Percentiles rank a stretch among this genome's conserved stretches.
These are phyloP conservation scores for Ptychoptera contaminata DNA, from an alignment of 2,888 invertebrate species.

Conservation along the genomic window DNA sequence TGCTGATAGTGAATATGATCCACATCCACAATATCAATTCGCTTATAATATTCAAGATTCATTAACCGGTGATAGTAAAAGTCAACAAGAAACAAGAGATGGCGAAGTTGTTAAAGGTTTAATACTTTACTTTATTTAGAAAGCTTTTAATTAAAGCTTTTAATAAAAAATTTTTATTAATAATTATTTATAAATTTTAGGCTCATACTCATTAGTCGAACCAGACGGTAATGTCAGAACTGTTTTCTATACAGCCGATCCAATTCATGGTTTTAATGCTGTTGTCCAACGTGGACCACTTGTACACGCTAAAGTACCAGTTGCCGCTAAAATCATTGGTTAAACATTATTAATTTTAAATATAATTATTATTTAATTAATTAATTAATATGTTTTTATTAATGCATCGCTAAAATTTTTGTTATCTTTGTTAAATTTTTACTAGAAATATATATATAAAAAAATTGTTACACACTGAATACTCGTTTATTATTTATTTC, in stretches of 20 bases:
- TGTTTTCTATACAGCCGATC: conserved; percentile 34
- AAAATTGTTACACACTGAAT: too few relatives aligned
- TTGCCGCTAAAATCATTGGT: conserved; percentile 13
- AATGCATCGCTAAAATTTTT: too few relatives aligned
- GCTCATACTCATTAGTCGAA: conserved; percentile 33
- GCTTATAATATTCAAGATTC: conserved; percentile 34
- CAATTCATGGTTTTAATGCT: conserved; percentile 34
- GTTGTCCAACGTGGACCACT: conserved; percentile 31
- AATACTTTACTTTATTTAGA: too few relatives aligned
- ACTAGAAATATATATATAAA: too few relatives aligned
- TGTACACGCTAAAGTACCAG: conserved; percentile 19
- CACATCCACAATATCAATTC: conserved; percentile 32
- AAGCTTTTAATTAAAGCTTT: too few relatives aligned
- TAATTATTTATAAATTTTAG: conserved; percentile 12
- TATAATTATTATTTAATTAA: too few relatives aligned
- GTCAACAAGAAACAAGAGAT: conserved; percentile 32
- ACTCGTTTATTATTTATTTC: too few relatives aligned
- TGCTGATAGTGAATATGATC: conserved; percentile 29
- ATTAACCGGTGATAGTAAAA: conserved; percentile 34
- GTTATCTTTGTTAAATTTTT: too few relatives aligned
- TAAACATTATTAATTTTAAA: conserved; percentile 1
- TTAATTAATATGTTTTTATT: too few relatives aligned
- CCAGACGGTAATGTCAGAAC: conserved; percentile 33
- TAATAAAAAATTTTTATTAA: too few relatives aligned
- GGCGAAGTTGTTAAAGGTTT: conserved; percentile 32